A percentile compares a stretch with the other conserved stretches of the same genome.
Conservation (phyloP, 2,888 invertebrate species). For the Steinernema carpocapsae region DNA sequence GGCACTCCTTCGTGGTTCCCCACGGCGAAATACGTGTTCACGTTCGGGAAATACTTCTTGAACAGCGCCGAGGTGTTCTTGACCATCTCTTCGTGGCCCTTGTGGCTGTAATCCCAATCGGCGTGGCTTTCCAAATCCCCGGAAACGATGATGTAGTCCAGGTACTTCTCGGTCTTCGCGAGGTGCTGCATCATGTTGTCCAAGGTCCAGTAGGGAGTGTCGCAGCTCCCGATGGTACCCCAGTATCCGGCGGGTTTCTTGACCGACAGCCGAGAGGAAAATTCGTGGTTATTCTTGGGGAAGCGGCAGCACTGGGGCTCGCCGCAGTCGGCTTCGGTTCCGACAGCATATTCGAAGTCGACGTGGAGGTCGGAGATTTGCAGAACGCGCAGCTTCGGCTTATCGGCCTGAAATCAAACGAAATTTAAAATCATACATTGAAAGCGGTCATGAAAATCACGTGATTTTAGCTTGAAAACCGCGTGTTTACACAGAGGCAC, state of each 20-base stretch:
- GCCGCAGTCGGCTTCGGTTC: conserved; percentile 86
- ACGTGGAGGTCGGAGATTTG: conserved; percentile 63
- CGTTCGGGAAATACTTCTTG: conserved; percentile 76
- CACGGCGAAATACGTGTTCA: conserved; percentile 88
- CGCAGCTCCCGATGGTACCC: conserved; percentile 59
- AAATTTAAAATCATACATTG: no score
- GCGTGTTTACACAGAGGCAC: neutral
- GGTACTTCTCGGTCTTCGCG: conserved; percentile 46
- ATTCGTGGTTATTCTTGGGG: conserved; percentile 38
- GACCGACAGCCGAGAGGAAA: conserved; percentile 37
- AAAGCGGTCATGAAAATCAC: no score
- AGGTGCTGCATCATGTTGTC: conserved; percentile 61
- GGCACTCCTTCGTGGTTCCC: conserved; percentile 96
- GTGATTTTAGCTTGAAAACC: neutral
- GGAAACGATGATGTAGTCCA: conserved; percentile 62
- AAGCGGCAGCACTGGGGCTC: conserved; percentile 88
- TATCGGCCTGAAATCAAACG: conserved; percentile 42
- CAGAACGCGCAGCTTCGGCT: conserved; percentile 54
- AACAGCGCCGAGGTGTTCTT: conserved; percentile 56
- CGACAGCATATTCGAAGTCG: conserved; percentile 53
- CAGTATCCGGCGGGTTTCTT: conserved; percentile 43
- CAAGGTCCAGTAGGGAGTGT: conserved; percentile 60
- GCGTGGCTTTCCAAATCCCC: conserved; percentile 62
- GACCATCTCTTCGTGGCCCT: conserved; percentile 52
- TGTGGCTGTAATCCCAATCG: conserved; percentile 58